These are phyloP conservation scores for Megathymus violae DNA, from an alignment of 1,140 invertebrate genomes.

Conservation along the genomic window DNA sequence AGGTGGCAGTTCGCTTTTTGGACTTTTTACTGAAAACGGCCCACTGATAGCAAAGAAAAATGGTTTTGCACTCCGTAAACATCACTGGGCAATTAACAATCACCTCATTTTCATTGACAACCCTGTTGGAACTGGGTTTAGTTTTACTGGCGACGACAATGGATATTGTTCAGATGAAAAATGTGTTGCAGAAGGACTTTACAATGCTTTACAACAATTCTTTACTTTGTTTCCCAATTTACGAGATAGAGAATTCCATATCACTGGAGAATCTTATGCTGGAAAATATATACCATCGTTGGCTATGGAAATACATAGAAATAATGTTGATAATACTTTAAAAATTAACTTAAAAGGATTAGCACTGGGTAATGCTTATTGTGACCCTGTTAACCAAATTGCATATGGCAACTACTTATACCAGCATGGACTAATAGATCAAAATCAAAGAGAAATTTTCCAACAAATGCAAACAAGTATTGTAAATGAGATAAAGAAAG, in stretches of 20 bases:
- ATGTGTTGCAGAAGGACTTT: slow-evolving; percentile 86
- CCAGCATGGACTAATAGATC: slow-evolving; percentile 86
- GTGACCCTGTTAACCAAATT: slow-evolving; percentile 86
- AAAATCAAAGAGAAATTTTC: slow-evolving; percentile 83
- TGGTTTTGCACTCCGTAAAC: slow-evolving; percentile 80
- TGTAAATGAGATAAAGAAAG: slow-evolving; percentile 84
- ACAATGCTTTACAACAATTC: slow-evolving; percentile 87
- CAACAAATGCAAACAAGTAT: slow-evolving; percentile 84
- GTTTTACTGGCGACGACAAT: slow-evolving; percentile 86
- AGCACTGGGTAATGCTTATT: slow-evolving; percentile 88
- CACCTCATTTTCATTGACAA: slow-evolving; percentile 93
- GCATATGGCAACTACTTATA: slow-evolving; percentile 87
- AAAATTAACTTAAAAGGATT: slow-evolving; percentile 88
- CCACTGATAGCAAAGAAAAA: slow-evolving; percentile 68
- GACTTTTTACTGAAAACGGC: slow-evolving; percentile 85
- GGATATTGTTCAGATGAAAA: slow-evolving; percentile 86
- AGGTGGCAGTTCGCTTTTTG: slow-evolving; percentile 85
- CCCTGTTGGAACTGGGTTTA: slow-evolving; percentile 91
- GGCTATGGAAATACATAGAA: slow-evolving; percentile 88
- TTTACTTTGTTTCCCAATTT: slow-evolving; percentile 88
- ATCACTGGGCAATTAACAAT: slow-evolving; percentile 89
- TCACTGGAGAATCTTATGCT: slow-evolving; percentile 93
- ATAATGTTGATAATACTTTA: slow-evolving; percentile 81
- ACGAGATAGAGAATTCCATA: slow-evolving; percentile 88
- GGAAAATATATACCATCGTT: slow-evolving; percentile 93